Base-by-base conservation (phyloP, 2,888 invertebrate genomes). In the Junonia oenone region DNA sequence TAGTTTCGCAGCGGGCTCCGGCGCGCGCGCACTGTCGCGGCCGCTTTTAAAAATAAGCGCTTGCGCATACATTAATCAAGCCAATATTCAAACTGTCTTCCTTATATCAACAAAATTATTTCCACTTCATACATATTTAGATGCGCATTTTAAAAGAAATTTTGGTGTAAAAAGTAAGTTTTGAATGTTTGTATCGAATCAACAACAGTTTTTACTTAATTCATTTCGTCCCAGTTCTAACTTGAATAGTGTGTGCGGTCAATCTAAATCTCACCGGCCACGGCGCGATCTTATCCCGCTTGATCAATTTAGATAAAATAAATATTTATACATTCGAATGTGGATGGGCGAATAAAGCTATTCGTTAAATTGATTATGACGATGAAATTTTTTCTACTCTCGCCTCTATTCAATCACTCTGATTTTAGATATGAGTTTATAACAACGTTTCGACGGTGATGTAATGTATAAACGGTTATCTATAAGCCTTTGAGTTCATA, bases 251-350 rank as follows among this genome's bases (percentile, higher is more conserved):
- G 60, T 61, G 48, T 58, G 55, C 50, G 53, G 52, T 27, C 53
- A 53, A 49, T 55, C 61, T 52, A 53, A 62, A 63, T 58, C 56
- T 59, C 40, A 81, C 77, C 73, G 74, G 76, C 75, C 78, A 73
- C 69, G 77, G 81, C 78, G 84, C 79, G 89, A 89, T 89, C 86
- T 88, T 88, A 90, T 89, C 88, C 83, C 71, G 63, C 72, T 83
- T 82, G 90, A 90, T 90, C 90, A 84, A 89, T 90, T 89, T 89
- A 90, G 89, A 90, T 90, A 90, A 89, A 90, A 88, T 87, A 90
- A 90, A 90, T 90, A 90, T 90, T 89, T 90, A 89, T 90, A 88
- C 83, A 83, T 81, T 81, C 78, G 78, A 76, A 79, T 78, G 80
- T 79, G 77, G 85, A 87, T 83, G 81, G 77, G 80, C 79, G 82